These are phyloP conservation scores for Darwinula stevensoni DNA, from an alignment of 2,888 invertebrate genomes.

Conservation along the genomic window DNA sequence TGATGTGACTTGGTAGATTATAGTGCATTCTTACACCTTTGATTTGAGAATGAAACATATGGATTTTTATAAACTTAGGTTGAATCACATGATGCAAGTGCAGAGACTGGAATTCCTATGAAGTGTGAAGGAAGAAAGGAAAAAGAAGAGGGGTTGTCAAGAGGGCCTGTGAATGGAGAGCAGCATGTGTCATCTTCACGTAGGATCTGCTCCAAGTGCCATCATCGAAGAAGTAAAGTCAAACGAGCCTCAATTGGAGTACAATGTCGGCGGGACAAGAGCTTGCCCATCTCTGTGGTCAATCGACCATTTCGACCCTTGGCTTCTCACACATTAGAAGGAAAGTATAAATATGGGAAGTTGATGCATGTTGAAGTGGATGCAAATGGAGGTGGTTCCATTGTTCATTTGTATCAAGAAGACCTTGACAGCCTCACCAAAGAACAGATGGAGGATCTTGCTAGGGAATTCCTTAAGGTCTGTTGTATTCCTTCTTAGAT, in stretches of 20 bases:
- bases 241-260: constrained; percentile 38
- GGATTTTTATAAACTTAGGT: too few relatives aligned
- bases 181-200: too few relatives aligned
- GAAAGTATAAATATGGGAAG: constrained; percentile 25
- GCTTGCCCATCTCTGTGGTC: too few relatives aligned
- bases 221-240: constrained; percentile 33
- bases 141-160: too few relatives aligned
- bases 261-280: constrained; percentile 29
- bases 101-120: too few relatives aligned
- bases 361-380: constrained; percentile 67
- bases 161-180: too few relatives aligned
- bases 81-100: too few relatives aligned
- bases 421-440: constrained; percentile 36
- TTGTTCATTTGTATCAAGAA: constrained; percentile 66
- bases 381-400: constrained; percentile 76
- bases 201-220: constrained; percentile 28
- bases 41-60: too few relatives aligned
- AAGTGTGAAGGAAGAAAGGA: too few relatives aligned
- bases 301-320: too few relatives aligned
- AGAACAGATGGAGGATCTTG: constrained; percentile 41
- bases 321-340: background rate
- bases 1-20: too few relatives aligned
- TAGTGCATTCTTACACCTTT: too few relatives aligned
- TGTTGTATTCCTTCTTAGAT: constrained; percentile 9
- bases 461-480: constrained; percentile 61